Conservation (phyloP, 2,888 invertebrate species). For the Agonopterix arenella region DNA sequence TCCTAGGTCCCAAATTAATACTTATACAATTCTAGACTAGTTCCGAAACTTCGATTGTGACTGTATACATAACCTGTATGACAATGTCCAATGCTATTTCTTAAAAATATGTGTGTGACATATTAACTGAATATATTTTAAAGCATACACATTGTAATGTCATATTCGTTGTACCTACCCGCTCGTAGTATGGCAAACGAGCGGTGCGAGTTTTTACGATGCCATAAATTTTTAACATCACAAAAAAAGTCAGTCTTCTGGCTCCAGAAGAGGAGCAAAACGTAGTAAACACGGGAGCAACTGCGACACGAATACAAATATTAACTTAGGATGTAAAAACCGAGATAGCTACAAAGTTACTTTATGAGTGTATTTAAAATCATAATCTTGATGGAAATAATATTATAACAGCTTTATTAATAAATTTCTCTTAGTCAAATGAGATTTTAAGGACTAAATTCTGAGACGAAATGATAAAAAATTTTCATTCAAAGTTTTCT, state of each 20-base stretch:
- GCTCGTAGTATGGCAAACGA: constrained; percentile 46
- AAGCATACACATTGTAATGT: constrained; percentile 40
- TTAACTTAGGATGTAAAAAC: constrained; percentile 1
- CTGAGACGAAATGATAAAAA: neutral
- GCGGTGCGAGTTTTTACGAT: constrained; percentile 58
- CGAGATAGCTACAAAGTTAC: neutral
- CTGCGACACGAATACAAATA: constrained; percentile 32
- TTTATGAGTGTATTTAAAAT: neutral
- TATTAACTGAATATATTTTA: constrained; percentile 2
- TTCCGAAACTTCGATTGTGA: no score
- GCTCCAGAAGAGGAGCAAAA: constrained; percentile 37
- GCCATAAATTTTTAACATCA: constrained; percentile 67
- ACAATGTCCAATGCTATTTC: no score
- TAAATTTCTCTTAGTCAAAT: neutral
- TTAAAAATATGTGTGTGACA: no score
- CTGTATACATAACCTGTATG: no score
- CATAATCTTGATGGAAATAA: neutral
- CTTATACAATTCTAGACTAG: no score
- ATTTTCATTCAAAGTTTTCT: no score
- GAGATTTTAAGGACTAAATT: neutral
- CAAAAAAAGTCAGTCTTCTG: constrained; percentile 53
- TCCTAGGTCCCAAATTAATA: no score
- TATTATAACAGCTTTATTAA: neutral
- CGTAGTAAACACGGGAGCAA: constrained; percentile 27
- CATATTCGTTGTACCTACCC: constrained; percentile 44